Evolutionary conservation across 1,140 invertebrate genomes (phyloP).

Genomic region (Drosophila rhopaloa): DNA sequence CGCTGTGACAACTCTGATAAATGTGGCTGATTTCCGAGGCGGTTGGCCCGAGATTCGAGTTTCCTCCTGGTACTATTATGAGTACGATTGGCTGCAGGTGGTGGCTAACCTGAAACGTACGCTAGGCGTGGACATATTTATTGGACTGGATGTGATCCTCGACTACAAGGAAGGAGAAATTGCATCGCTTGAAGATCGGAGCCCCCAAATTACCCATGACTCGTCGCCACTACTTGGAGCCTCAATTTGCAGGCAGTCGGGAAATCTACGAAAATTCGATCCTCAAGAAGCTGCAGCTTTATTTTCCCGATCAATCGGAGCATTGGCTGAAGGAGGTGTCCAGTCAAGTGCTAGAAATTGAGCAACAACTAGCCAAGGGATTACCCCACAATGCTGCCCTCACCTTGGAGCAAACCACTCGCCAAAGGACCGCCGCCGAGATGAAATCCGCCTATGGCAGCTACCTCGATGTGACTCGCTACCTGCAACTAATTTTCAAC

Average conservation of each 20-base stretch:
- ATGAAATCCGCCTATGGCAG: constrained; percentile 73
- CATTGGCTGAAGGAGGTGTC: constrained; percentile 65
- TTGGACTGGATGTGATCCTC: constrained; percentile 68
- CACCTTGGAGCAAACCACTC: constrained; percentile 68
- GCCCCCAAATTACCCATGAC: constrained; percentile 66
- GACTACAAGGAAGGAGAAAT: constrained; percentile 72
- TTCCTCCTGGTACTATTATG: constrained; percentile 68
- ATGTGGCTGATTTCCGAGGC: constrained; percentile 66
- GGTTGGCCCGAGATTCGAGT: constrained; percentile 73
- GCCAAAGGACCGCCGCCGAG: constrained; percentile 61
- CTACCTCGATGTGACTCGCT: constrained; percentile 72
- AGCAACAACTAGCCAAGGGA: constrained; percentile 71
- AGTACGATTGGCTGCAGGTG: constrained; percentile 75
- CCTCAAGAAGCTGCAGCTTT: constrained; percentile 50
- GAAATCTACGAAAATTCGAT: constrained; percentile 54
- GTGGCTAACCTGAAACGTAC: constrained; percentile 61
- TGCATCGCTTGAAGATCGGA: constrained; percentile 72
- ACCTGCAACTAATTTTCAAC: constrained; percentile 69
- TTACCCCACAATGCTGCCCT: constrained; percentile 62
- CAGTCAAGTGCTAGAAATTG: constrained; percentile 60
- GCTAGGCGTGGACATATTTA: constrained; percentile 72
- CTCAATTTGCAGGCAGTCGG: constrained; percentile 28
- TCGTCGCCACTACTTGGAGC: constrained; percentile 54
- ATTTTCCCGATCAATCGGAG: constrained; percentile 64
- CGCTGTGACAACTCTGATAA: constrained; percentile 46